Evolutionary conservation across 2,113 vertebrate genomes (phyloP).

Genomic region (Falcunculus frontatus): DNA sequence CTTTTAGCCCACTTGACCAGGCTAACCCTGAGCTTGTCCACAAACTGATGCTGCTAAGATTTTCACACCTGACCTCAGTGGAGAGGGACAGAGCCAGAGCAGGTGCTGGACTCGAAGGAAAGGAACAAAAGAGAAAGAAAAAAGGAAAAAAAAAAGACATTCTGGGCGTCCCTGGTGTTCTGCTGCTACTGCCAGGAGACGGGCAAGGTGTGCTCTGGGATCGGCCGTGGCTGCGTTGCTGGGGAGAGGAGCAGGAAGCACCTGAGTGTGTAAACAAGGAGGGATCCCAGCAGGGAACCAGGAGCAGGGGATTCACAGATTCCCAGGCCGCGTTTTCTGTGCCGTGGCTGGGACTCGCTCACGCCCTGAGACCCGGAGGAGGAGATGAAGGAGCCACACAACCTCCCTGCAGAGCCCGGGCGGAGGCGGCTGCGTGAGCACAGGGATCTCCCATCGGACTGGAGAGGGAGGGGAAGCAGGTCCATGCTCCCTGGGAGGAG

Average conservation of each 20-base stretch:
- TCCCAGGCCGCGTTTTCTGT: background rate
- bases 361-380: background rate
- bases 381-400: background rate
- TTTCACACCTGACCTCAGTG: constrained; percentile 65
- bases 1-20: constrained; percentile 13
- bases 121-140: background rate
- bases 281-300: background rate
- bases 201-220: background rate
- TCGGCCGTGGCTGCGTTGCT: background rate
- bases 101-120: background rate
- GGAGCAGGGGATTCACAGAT: background rate
- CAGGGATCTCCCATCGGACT: background rate
- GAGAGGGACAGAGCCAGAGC: constrained; percentile 36
- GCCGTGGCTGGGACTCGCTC: accelerated
- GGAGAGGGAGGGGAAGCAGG: background rate
- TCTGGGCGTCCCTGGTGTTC: background rate
- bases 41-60: constrained; percentile 76
- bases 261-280: background rate
- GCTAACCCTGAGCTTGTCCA: constrained; percentile 56
- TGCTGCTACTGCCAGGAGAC: background rate
- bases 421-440: accelerated
- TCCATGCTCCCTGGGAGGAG: background rate
- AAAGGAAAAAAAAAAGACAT: background rate
- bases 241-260: background rate
- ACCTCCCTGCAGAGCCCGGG: background rate